Evolutionary conservation across 2,113 vertebrate species (phyloP), one percentile per base, ranked within the genome.

Genomic region (Leptodactylus fuscus): DNA sequence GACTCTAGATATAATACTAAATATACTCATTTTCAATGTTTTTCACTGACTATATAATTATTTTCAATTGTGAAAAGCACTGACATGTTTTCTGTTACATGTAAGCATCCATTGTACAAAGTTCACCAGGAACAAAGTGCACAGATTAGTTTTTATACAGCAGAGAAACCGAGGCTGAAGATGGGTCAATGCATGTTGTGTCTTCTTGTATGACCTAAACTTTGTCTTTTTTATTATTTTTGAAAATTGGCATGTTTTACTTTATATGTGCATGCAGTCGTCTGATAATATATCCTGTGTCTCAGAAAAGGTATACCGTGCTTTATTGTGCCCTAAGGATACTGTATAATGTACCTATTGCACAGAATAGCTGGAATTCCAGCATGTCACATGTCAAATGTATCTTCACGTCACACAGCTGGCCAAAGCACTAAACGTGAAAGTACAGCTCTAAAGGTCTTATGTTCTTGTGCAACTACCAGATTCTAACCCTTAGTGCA

Each of bases 1-100:
- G 90, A 89, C 91, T 95, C 91, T 90, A 90, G 75, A 79, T 77
- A 94, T 91, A 93, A 88, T 88, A 88, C 13, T 36, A 29, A 38
- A 44, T 29, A 20, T 29, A 27, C 24, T 74, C 18, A 22, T 81
- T 48, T 20, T 34, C 27, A 46, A 49, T 73, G 48, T 22, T 27
- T 78, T 15, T 78, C n/a, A 41, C 67, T 80, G n/a, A 76, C 13
- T 41, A 22, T 80, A 44, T 44, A 27, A 80, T 62, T 58, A 24
- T 20, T 51, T 53, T 36, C 24, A 41, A 27, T 13, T 58, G 36
- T 79, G 53, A 36, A 24, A 20, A 58, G 41, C 20, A 60, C 20
- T 20, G 32, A 38, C 53, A 80, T 18, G 24, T 44, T 80, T 36
- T 38, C 6, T 80, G 24, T 62, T 51, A 6, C 71, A 36, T 36